These are phyloP conservation scores for Lithophane ornitopus DNA, from an alignment of 2,888 invertebrate species.

Conservation along the genomic window DNA sequence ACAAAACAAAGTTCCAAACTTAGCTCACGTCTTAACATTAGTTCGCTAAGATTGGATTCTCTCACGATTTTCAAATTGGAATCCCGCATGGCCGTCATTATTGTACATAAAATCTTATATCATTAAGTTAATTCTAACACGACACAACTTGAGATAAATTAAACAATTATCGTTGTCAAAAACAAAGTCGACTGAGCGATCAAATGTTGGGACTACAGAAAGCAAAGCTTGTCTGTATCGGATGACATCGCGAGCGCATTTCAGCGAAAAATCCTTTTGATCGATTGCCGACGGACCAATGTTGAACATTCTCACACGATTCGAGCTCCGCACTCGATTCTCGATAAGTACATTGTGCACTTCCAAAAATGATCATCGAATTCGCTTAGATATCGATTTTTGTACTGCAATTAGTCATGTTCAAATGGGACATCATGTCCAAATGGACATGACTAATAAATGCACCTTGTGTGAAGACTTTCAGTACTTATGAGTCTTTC, in stretches of 20 bases:
- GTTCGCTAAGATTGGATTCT: slow-evolving; percentile 18
- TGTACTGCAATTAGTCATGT: slow-evolving; percentile 61
- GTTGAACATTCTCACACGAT: slow-evolving; percentile 89
- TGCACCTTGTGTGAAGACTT: slow-evolving; percentile 43
- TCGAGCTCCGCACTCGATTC: slow-evolving; percentile 71
- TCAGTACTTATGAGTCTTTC: slow-evolving; percentile 31
- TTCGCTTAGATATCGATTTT: slow-evolving; percentile 62
- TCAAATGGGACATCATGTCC: not conserved
- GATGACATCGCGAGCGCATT: slow-evolving; percentile 79
- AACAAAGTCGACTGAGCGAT: slow-evolving; percentile 59
- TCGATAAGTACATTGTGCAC: slow-evolving; percentile 71
- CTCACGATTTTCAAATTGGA: slow-evolving; percentile 49
- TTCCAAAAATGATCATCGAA: slow-evolving; percentile 81
- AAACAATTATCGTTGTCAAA: slow-evolving; percentile 71
- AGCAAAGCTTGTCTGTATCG: slow-evolving; percentile 77
- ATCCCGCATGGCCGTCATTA: slow-evolving; percentile 37
- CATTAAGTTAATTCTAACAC: slow-evolving; percentile 41
- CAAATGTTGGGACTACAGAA: slow-evolving; percentile 73
- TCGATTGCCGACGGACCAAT: slow-evolving; percentile 81
- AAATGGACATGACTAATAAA: no score
- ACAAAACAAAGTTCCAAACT: slow-evolving; percentile 30
- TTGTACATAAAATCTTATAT: slow-evolving; percentile 35
- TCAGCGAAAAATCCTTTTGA: slow-evolving; percentile 87
- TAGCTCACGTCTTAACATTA: slow-evolving; percentile 3
- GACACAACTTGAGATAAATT: slow-evolving; percentile 59